Conservation (phyloP, 2,888 invertebrate genomes). For the Scaptomyza flava region DNA sequence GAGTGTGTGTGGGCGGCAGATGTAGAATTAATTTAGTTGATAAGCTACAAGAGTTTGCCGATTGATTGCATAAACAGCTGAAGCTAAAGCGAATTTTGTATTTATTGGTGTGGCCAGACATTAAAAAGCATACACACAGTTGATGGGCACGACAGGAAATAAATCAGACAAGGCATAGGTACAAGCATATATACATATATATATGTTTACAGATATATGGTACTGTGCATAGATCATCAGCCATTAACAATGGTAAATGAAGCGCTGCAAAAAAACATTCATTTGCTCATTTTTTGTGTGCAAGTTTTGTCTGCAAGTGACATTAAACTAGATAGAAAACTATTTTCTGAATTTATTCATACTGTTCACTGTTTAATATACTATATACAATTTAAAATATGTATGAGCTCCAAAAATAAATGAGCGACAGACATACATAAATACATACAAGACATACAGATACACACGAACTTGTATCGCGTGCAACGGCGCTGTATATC, state of each 20-base stretch:
- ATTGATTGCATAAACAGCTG: conserved; percentile 54
- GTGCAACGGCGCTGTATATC: conserved; percentile 76
- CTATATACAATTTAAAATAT: conserved; percentile 12
- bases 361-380: conserved; percentile 10
- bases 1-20: conserved; percentile 50
- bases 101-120: conserved; percentile 34
- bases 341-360: background rate
- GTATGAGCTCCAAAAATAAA: conserved; percentile 73
- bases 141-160: conserved; percentile 81
- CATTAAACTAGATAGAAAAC: background rate
- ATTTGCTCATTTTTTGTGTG: conserved; percentile 9
- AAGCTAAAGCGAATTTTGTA: conserved; percentile 11
- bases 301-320: too few relatives aligned
- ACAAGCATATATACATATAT: background rate
- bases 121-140: conserved; percentile 38
- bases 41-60: conserved; percentile 50
- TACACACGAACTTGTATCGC: conserved; percentile 57
- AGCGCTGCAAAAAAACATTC: conserved; percentile 37
- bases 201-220: conserved; percentile 4
- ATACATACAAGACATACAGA: conserved; percentile 5
- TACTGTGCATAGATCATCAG: background rate
- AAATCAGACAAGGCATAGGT: conserved; percentile 72
- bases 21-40: conserved; percentile 78
- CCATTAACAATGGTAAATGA: conserved; percentile 46
- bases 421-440: conserved; percentile 46